Conservation (phyloP, 2,113 vertebrate species). For the Corythaeola cristata region DNA sequence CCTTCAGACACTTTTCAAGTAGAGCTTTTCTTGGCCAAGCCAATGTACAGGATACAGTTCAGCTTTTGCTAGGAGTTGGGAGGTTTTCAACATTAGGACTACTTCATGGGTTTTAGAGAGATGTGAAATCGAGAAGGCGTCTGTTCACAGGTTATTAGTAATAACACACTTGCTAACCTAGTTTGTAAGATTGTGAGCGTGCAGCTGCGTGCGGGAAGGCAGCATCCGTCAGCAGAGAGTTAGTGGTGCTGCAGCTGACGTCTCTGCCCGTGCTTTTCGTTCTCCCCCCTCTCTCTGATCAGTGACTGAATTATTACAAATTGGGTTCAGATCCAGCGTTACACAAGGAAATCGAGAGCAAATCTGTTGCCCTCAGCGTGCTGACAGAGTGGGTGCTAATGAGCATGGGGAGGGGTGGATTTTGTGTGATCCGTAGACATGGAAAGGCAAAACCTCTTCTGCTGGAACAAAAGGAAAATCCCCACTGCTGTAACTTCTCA, state of each 20-base stretch:
- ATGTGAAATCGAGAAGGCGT: background rate
- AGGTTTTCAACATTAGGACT: background rate
- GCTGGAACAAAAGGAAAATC: background rate
- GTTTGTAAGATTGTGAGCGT: background rate
- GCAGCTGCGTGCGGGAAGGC: background rate
- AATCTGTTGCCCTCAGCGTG: background rate
- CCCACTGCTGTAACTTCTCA: background rate
- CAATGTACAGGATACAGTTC: background rate
- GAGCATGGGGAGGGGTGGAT: rapidly evolving
- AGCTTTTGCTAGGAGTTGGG: background rate
- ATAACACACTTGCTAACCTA: background rate
- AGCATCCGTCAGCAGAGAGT: background rate
- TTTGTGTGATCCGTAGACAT: background rate
- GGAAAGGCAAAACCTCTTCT: background rate
- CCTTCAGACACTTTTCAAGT: background rate
- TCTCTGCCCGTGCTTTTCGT: background rate
- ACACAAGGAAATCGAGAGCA: background rate
- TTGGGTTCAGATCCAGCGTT: background rate
- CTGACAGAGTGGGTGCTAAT: background rate
- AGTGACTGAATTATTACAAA: background rate
- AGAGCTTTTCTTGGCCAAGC: background rate
- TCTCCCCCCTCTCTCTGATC: background rate
- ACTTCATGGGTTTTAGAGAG: background rate
- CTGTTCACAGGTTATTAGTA: background rate
- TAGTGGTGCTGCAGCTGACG: background rate